Evolutionary conservation across 2,888 invertebrate genomes (phyloP).

Genomic region (Cephus runcator): DNA sequence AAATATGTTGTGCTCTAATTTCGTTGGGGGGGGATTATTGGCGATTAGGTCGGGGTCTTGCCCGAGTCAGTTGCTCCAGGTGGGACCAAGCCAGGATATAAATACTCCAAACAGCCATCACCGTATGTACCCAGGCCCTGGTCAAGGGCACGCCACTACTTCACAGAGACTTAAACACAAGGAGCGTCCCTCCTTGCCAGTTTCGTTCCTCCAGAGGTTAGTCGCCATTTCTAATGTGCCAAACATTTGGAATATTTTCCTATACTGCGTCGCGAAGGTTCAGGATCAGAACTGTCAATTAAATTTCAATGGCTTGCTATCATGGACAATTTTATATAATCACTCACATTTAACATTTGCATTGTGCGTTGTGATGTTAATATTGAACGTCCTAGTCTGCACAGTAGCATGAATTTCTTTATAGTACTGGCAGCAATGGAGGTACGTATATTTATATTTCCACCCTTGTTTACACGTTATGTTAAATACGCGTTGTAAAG

Average conservation of each 20-base stretch:
- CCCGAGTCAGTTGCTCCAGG: conserved; percentile 87
- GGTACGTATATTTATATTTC: background rate
- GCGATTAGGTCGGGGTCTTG: conserved; percentile 87
- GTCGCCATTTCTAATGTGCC: conserved; percentile 37
- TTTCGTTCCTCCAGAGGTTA: conserved; percentile 65
- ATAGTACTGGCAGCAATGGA: background rate
- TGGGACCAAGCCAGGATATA: conserved; percentile 71
- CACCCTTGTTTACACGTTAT: background rate
- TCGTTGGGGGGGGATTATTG: conserved; percentile 39
- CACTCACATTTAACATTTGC: background rate
- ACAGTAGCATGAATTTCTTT: background rate
- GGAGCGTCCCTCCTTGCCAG: conserved; percentile 69
- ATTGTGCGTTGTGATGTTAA: background rate
- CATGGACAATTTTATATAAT: background rate
- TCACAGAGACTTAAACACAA: conserved; percentile 75
- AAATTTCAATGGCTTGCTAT: background rate
- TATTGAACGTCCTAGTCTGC: background rate
- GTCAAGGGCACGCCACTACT: conserved; percentile 59
- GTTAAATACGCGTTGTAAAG: background rate
- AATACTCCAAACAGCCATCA: conserved; percentile 54
- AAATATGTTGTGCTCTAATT: background rate
- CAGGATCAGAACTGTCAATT: background rate
- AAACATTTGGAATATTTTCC: background rate
- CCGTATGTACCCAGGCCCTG: conserved; percentile 63
- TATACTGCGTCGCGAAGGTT: background rate